These are phyloP conservation scores for Cyrtonyx montezumae DNA, from an alignment of 2,113 vertebrate genomes.

Conservation along the genomic window DNA sequence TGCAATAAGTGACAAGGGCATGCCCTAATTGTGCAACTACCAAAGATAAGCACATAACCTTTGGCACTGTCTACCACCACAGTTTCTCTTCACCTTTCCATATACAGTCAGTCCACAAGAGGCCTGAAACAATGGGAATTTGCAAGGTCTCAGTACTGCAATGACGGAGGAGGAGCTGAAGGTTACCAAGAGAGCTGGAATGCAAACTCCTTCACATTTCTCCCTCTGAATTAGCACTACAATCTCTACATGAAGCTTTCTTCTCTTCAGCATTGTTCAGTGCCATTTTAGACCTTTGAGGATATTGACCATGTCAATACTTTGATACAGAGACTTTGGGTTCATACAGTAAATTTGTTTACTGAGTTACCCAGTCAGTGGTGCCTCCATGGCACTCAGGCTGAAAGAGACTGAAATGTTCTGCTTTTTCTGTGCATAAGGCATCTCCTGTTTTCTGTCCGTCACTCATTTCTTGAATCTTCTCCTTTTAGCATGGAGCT, in stretches of 20 bases:
- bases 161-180: background rate
- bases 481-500: background rate
- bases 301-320: background rate
- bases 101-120: background rate
- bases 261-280: background rate
- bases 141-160: background rate
- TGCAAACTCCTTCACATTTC: background rate
- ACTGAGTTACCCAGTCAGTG: background rate
- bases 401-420: background rate
- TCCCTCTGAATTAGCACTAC: background rate
- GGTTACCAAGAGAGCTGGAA: accelerated
- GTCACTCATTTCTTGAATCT: background rate
- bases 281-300: background rate
- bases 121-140: background rate
- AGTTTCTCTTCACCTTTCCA: background rate
- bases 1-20: constrained; percentile 18
- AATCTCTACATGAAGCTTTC: accelerated
- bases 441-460: background rate
- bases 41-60: background rate
- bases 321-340: background rate
- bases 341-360: background rate
- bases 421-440: background rate
- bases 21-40: background rate
- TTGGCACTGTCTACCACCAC: background rate
- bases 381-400: background rate